These are phyloP conservation scores for Prunella strophiata DNA, from an alignment of 2,797 vertebrate genomes.

Conservation along the genomic window DNA sequence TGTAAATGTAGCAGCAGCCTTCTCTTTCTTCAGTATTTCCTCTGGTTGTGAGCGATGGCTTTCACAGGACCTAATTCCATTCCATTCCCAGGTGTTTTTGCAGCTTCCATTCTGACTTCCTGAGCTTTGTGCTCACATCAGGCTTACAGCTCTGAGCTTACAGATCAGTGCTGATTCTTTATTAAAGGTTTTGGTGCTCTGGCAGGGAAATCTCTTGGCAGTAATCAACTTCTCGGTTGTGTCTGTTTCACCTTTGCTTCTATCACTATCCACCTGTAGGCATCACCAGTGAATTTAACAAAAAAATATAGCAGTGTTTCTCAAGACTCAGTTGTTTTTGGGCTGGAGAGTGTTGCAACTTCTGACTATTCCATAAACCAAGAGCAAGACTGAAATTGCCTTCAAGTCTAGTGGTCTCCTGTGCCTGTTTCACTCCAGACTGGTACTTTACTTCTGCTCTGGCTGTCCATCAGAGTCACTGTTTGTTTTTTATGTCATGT, in stretches of 20 bases:
- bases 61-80: background rate
- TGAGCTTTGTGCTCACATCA: accelerated
- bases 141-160: background rate
- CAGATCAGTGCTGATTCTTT: background rate
- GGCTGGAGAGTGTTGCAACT: background rate
- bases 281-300: background rate
- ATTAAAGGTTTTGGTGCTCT: background rate
- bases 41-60: background rate
- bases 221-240: background rate
- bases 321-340: background rate
- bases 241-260: background rate
- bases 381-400: background rate
- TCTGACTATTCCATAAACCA: background rate
- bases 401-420: background rate
- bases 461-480: background rate
- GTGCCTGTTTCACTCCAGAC: background rate
- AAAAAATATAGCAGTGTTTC: background rate
- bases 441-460: background rate
- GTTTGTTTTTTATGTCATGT: background rate
- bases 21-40: background rate
- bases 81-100: background rate
- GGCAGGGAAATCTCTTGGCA: background rate
- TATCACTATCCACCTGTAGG: background rate
- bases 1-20: background rate
- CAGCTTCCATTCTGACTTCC: background rate